phyloP scores from a whole-genome alignment of 2,888 invertebrate species.

The Parnassius glacialis region DNA sequence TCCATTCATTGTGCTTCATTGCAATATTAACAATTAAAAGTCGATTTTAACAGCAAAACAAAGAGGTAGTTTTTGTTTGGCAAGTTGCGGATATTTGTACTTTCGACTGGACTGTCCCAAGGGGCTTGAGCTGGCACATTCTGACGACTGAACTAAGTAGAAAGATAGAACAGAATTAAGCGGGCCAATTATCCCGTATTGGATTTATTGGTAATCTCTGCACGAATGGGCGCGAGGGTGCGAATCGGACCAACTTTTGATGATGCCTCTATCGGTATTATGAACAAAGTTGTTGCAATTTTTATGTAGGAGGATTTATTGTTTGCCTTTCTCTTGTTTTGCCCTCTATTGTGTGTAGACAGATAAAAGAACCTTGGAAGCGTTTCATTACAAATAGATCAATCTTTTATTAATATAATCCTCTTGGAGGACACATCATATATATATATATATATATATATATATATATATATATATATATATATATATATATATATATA shows the following conservation, averaged over 20 bases:
- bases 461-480: not conserved
- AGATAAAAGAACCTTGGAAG: slow-evolving; percentile 68
- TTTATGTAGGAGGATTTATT: slow-evolving; percentile 79
- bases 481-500: too few relatives aligned
- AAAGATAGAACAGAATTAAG: slow-evolving; percentile 82
- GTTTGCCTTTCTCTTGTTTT: slow-evolving; percentile 70
- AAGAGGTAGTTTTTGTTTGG: slow-evolving; percentile 62
- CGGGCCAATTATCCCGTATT: slow-evolving; percentile 82
- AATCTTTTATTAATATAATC: slow-evolving; percentile 60
- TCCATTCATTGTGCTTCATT: slow-evolving; percentile 41
- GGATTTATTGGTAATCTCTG: slow-evolving; percentile 82
- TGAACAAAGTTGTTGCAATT: slow-evolving; percentile 80
- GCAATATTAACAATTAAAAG: slow-evolving; percentile 47
- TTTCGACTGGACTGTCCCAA: slow-evolving; percentile 72
- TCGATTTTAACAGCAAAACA: slow-evolving; percentile 49
- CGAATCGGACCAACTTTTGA: slow-evolving; percentile 79
- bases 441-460: too few relatives aligned
- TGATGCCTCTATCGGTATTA: slow-evolving; percentile 78
- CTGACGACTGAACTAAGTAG: slow-evolving; percentile 81
- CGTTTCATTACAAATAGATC: slow-evolving; percentile 68
- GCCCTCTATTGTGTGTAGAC: slow-evolving; percentile 64
- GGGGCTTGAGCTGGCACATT: slow-evolving; percentile 79
- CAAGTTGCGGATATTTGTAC: slow-evolving; percentile 59
- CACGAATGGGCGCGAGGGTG: slow-evolving; percentile 81
- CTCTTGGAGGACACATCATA: slow-evolving; percentile 45